phyloP scores from a whole-genome alignment of 2,113 vertebrate species.

The Gopherus evgoodei region DNA sequence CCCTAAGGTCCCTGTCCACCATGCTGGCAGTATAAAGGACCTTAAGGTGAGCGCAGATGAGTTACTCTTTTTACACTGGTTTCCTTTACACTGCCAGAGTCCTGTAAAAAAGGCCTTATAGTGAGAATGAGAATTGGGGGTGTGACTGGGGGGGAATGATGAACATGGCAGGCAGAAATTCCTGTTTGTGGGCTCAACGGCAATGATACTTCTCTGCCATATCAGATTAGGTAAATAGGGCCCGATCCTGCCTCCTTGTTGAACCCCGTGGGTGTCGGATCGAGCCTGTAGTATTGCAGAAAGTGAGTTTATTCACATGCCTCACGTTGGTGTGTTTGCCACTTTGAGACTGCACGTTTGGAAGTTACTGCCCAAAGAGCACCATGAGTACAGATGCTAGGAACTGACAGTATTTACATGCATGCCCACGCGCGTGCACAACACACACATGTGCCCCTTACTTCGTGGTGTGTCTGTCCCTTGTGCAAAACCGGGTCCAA shows the following conservation, averaged over 20 bases:
- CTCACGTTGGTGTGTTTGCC: background rate
- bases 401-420: background rate
- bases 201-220: background rate
- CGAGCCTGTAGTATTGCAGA: too few relatives aligned
- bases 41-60: rapidly evolving
- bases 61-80: background rate
- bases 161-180: background rate
- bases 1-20: background rate
- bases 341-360: background rate
- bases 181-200: background rate
- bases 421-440: too few relatives aligned
- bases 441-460: too few relatives aligned
- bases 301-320: too few relatives aligned
- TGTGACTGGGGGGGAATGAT: background rate
- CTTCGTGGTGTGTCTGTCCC: background rate
- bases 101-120: background rate
- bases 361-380: background rate
- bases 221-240: background rate
- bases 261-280: too few relatives aligned
- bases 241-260: background rate
- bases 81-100: too few relatives aligned
- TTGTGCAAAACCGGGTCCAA: background rate
- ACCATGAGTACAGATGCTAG: background rate
- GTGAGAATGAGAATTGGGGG: background rate
- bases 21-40: background rate